Conservation (phyloP, 2,888 invertebrate genomes). For the Arenicola marina region DNA sequence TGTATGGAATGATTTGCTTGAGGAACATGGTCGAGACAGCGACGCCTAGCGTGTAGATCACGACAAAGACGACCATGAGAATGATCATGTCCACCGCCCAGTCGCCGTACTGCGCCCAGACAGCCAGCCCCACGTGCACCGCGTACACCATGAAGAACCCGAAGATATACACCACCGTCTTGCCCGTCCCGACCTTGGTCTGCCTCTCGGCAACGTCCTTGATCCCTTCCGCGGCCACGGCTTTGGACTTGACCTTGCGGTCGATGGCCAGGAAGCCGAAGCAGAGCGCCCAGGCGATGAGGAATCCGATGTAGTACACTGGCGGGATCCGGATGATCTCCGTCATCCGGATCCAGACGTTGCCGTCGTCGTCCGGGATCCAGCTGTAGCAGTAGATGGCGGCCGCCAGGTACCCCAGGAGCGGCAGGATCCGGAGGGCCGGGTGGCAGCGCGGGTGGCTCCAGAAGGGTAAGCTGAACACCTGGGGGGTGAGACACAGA, state of each 20-base stretch:
- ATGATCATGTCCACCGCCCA: neutral
- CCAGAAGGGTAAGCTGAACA: constrained; percentile 34
- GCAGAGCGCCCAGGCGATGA: constrained; percentile 9
- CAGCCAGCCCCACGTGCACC: constrained; percentile 5
- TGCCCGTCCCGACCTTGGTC: too few relatives aligned
- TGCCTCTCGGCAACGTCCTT: neutral
- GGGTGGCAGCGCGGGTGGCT: constrained; percentile 21
- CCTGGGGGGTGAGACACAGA: too few relatives aligned
- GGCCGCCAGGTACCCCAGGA: constrained; percentile 19
- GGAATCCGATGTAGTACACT: constrained; percentile 17
- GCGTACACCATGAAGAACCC: constrained; percentile 6
- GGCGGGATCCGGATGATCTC: constrained; percentile 33
- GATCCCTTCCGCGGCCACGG: neutral
- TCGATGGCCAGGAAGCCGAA: constrained; percentile 5
- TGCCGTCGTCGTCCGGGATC: constrained; percentile 28
- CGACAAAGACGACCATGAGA: constrained; percentile 8
- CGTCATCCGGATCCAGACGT: constrained; percentile 20
- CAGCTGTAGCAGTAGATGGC: constrained; percentile 30
- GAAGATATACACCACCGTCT: neutral
- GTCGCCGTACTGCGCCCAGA: neutral
- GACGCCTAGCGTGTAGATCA: constrained; percentile 8
- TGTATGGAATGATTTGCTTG: constrained; percentile 9
- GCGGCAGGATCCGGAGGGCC: constrained; percentile 22
- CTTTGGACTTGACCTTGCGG: neutral
- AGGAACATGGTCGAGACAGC: constrained; percentile 7